Percentiles rank a stretch among this genome's conserved stretches.
Conservation (phyloP, 2,113 vertebrate species). For the Epinephelus fuscoguttatus region DNA sequence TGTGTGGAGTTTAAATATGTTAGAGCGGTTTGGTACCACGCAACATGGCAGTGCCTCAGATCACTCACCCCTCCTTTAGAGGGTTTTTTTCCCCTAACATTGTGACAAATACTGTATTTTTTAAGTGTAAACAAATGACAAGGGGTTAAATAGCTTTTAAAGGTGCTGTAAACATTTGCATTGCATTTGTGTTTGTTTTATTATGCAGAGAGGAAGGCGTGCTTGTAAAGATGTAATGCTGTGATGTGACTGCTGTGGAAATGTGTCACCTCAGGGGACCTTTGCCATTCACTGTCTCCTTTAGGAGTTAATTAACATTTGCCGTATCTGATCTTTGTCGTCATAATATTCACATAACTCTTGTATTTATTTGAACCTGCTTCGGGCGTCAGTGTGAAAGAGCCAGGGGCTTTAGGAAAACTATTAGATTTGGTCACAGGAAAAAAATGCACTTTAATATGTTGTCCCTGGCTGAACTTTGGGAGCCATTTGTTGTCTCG, state of each 20-base stretch:
- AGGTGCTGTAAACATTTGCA: constrained; percentile 2
- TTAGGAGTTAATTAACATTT: constrained; percentile 43
- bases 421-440: neutral
- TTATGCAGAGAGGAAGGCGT: neutral
- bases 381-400: neutral
- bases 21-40: neutral
- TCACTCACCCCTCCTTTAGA: neutral
- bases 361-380: constrained; percentile 4
- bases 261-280: constrained; percentile 4
- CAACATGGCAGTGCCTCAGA: neutral
- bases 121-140: neutral
- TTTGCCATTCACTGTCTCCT: constrained; percentile 36
- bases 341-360: constrained; percentile 6
- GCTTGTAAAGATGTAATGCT: constrained; percentile 11
- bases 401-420: neutral
- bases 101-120: neutral
- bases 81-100: neutral
- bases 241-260: constrained; percentile 18
- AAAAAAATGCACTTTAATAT: neutral
- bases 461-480: constrained; percentile 18
- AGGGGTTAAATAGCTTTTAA: neutral
- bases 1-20: neutral
- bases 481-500: neutral
- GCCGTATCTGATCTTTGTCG: constrained; percentile 18
- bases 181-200: constrained; percentile 1